These are phyloP conservation scores for Caenorhabditis latens DNA, from an alignment of 1,140 invertebrate genomes.

Conservation along the genomic window DNA sequence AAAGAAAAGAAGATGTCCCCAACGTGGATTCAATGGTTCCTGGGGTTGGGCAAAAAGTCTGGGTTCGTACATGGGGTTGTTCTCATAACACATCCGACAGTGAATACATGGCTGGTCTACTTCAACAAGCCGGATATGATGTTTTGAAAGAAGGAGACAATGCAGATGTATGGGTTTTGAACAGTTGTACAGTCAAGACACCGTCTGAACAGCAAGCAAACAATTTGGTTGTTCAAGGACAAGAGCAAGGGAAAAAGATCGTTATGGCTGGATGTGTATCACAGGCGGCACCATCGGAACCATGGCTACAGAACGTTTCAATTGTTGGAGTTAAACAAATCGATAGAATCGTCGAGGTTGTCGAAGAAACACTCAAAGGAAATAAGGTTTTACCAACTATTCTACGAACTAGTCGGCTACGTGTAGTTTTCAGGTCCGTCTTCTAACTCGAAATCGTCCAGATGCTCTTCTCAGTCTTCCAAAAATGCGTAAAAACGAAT, in stretches of 20 bases:
- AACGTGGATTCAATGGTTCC: constrained; percentile 63
- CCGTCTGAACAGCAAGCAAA: constrained; percentile 80
- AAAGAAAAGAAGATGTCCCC: constrained; percentile 28
- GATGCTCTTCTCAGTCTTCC: constrained; percentile 88
- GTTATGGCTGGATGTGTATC: constrained; percentile 94
- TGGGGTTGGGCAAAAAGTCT: constrained; percentile 88
- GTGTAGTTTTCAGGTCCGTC: constrained; percentile 58
- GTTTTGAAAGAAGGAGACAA: constrained; percentile 83
- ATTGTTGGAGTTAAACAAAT: constrained; percentile 97
- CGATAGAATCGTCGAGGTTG: constrained; percentile 96
- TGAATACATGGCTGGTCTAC: constrained; percentile 93
- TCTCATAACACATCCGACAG: constrained; percentile 95
- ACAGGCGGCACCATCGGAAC: constrained; percentile 72
- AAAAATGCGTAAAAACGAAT: constrained; percentile 93
- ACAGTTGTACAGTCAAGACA: constrained; percentile 97
- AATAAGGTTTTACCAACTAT: constrained; percentile 48
- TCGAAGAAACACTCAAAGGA: constrained; percentile 82
- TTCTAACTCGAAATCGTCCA: constrained; percentile 81
- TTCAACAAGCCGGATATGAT: constrained; percentile 79
- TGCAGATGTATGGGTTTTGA: constrained; percentile 93
- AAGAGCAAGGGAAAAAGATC: constrained; percentile 85
- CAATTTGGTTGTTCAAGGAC: constrained; percentile 89
- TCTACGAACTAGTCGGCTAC: background rate
- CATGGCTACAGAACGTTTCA: constrained; percentile 75
- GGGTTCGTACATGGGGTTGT: constrained; percentile 97